Conservation (phyloP, 2,888 invertebrate genomes). For the Pyrochroa serraticornis region DNA sequence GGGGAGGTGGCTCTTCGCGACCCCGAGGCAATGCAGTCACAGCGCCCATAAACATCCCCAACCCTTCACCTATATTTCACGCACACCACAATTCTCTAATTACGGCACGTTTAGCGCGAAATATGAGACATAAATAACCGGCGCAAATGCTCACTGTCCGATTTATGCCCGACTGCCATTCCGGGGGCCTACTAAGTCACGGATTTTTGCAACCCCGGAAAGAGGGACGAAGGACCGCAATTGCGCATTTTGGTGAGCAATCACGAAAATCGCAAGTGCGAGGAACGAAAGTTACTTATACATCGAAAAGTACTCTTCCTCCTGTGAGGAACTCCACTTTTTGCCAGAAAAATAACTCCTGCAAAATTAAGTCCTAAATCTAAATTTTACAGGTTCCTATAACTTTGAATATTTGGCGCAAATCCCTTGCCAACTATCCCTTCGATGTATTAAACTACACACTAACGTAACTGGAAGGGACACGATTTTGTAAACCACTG, state of each 20-base stretch:
- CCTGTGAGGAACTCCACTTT: too few species aligned
- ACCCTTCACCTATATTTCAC: conserved; percentile 56
- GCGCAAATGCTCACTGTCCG: conserved; percentile 56
- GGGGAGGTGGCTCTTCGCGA: conserved; percentile 11
- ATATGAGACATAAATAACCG: conserved; percentile 59
- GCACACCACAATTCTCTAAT: conserved; percentile 59
- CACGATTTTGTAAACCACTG: too few species aligned
- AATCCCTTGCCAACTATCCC: too few species aligned
- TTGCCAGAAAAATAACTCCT: too few species aligned
- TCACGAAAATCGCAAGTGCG: not conserved
- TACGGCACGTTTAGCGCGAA: conserved; percentile 59
- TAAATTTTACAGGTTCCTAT: too few species aligned
- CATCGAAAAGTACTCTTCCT: too few species aligned
- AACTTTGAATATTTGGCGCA: too few species aligned
- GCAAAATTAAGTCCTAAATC: too few species aligned
- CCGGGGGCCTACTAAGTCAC: conserved; percentile 36
- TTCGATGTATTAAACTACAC: too few species aligned
- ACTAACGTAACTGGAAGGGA: too few species aligned
- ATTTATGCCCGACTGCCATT: conserved; percentile 48
- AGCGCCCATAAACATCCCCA: conserved; percentile 49
- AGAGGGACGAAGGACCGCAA: not conserved
- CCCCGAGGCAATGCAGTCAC: conserved; percentile 45
- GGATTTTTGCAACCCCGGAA: conserved; percentile 14
- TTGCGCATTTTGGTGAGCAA: not conserved
- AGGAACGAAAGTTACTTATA: too few species aligned